Percentiles rank a stretch among this genome's conserved stretches.
These are phyloP conservation scores for Desmodus rotundus DNA, from an alignment of 2,113 vertebrate genomes.

Conservation along the genomic window DNA sequence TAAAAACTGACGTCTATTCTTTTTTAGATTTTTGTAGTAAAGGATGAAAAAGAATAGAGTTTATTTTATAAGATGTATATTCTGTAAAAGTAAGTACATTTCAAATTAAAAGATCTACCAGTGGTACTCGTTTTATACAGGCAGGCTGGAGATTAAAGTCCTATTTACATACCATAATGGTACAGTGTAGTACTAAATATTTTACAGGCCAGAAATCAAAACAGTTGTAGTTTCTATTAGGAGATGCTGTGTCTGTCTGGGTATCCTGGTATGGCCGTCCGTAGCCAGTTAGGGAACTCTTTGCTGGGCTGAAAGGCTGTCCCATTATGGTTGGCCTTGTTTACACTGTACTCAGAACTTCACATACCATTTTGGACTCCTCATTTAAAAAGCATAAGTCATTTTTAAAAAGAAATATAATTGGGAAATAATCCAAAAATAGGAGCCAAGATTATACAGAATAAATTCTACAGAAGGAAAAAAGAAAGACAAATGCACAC, in stretches of 20 bases:
- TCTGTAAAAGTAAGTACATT: not conserved
- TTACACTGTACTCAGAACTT: not conserved
- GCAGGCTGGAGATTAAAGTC: not conserved
- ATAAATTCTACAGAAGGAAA: not conserved
- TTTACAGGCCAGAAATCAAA: not conserved
- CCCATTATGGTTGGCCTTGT: not conserved
- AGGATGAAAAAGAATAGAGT: not conserved
- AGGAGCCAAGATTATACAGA: not conserved
- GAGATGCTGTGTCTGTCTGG: not conserved
- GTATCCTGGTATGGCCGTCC: not conserved
- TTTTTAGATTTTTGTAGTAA: not conserved
- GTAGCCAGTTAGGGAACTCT: not conserved
- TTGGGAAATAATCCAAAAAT: not conserved
- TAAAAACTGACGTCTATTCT: not conserved
- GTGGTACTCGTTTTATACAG: not conserved
- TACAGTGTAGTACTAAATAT: not conserved
- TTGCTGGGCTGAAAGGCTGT: not conserved
- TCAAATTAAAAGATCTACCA: not conserved
- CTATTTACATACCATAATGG: not conserved
- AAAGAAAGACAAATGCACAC: not conserved
- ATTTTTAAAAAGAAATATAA: not conserved
- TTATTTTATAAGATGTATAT: not conserved
- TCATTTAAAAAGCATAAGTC: slow-evolving; percentile 1
- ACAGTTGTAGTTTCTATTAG: not conserved
- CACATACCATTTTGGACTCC: not conserved